These are phyloP conservation scores for Callinectes sapidus DNA, from an alignment of 2,888 invertebrate species.

Conservation along the genomic window DNA sequence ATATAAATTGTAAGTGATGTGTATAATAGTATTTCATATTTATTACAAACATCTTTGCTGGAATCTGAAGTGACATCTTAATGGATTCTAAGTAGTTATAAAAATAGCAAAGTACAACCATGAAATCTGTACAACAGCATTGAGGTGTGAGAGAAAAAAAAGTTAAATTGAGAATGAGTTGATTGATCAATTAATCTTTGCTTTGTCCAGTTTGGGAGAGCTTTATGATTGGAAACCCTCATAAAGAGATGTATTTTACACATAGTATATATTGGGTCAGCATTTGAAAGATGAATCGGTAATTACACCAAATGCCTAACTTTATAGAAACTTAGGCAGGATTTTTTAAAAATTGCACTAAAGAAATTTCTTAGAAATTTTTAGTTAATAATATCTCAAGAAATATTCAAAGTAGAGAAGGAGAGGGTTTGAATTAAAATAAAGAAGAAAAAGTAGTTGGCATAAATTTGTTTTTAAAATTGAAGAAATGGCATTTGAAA, in stretches of 20 bases:
- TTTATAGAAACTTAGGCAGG: neutral
- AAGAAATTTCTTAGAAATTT: too few relatives aligned
- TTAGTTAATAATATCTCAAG: neutral
- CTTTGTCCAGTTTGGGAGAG: neutral
- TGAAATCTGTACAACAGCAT: neutral
- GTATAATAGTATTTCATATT: too few relatives aligned
- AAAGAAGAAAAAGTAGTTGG: neutral
- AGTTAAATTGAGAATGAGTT: neutral
- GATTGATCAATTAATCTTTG: neutral
- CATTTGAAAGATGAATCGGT: neutral
- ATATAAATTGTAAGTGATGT: too few relatives aligned
- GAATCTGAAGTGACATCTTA: too few relatives aligned
- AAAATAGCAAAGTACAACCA: too few relatives aligned
- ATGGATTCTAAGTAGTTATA: too few relatives aligned
- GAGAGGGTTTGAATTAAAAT: neutral
- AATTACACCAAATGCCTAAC: too few relatives aligned
- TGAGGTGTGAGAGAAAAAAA: neutral
- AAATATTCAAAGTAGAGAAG: neutral
- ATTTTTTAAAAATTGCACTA: too few relatives aligned
- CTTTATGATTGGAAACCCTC: neutral
- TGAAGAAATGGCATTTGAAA: neutral
- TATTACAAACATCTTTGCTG: too few relatives aligned
- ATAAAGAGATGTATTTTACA: neutral
- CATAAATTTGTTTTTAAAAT: neutral
- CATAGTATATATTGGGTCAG: neutral